Evolutionary conservation across 2,888 invertebrate genomes (phyloP).

Genomic region (Zygogramma bicolorata): DNA sequence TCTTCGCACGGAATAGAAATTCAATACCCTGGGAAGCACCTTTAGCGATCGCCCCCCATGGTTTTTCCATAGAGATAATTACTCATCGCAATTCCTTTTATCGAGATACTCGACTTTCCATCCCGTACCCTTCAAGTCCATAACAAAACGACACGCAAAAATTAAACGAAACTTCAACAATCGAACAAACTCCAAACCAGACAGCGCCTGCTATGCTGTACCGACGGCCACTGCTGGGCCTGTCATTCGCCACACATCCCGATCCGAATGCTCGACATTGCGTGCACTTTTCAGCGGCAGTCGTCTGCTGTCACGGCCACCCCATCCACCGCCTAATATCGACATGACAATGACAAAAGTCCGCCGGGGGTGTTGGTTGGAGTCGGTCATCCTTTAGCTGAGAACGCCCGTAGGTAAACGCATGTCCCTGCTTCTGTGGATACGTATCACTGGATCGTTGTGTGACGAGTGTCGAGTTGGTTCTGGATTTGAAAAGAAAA

Average conservation of each 20-base stretch:
- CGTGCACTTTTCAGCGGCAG: conserved; percentile 57
- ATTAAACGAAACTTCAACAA: background rate
- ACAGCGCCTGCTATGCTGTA: background rate
- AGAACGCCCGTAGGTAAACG: conserved; percentile 4
- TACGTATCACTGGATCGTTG: background rate
- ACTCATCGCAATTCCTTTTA: no score
- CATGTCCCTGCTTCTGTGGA: background rate
- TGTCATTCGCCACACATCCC: conserved; percentile 12
- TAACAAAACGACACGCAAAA: background rate
- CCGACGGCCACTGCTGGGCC: background rate
- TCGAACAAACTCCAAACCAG: background rate
- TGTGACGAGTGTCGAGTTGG: conserved; percentile 4
- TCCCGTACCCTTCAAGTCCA: background rate
- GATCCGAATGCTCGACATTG: conserved; percentile 34
- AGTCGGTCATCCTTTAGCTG: conserved; percentile 41
- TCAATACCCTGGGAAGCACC: no score
- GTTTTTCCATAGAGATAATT: no score
- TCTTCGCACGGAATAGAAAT: no score
- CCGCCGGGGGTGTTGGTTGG: conserved; percentile 51
- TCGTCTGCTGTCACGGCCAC: conserved; percentile 54
- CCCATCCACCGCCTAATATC: conserved; percentile 37
- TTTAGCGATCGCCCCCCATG: no score
- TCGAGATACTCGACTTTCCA: no score
- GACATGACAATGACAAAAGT: conserved; percentile 58
- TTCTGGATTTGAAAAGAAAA: background rate